phyloP scores from a whole-genome alignment of 2,888 invertebrate genomes.

The Caenorhabditis doughertyi region DNA sequence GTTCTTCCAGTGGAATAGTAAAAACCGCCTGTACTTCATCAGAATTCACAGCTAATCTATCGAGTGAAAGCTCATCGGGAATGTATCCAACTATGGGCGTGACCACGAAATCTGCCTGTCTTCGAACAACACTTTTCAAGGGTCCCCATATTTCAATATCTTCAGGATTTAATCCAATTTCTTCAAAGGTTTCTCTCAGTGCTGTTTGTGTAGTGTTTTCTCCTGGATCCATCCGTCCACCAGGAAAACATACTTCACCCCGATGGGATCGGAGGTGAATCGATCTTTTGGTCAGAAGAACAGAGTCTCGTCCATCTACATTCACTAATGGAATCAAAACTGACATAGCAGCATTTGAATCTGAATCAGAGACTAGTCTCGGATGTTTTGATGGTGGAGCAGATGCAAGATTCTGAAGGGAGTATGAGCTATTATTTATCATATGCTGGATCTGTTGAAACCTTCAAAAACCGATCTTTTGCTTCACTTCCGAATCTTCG shows the following conservation, averaged over 20 bases:
- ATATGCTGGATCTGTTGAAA: neutral
- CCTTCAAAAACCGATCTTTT: constrained; percentile 44
- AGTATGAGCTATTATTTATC: neutral
- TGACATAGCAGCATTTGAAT: constrained; percentile 49
- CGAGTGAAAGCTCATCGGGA: constrained; percentile 39
- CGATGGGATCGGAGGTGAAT: constrained; percentile 75
- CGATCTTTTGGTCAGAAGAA: constrained; percentile 76
- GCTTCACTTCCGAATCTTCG: constrained; percentile 28
- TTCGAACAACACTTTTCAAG: constrained; percentile 66
- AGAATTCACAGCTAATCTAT: constrained; percentile 44
- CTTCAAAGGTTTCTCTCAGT: constrained; percentile 76
- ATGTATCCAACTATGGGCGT: constrained; percentile 71
- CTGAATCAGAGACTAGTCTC: constrained; percentile 41
- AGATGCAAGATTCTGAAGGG: constrained; percentile 29
- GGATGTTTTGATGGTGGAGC: constrained; percentile 53
- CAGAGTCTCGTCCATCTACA: constrained; percentile 47
- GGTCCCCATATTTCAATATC: constrained; percentile 73
- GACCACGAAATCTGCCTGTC: constrained; percentile 65
- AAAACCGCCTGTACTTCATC: constrained; percentile 69
- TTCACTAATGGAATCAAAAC: constrained; percentile 73
- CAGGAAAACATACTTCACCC: constrained; percentile 81
- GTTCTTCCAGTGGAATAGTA: constrained; percentile 72
- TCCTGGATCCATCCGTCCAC: constrained; percentile 75
- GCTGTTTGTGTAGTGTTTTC: constrained; percentile 75
- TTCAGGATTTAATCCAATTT: constrained; percentile 69